phyloP scores from a whole-genome alignment of 2,797 vertebrate species.

The Gambelia wislizenii region DNA sequence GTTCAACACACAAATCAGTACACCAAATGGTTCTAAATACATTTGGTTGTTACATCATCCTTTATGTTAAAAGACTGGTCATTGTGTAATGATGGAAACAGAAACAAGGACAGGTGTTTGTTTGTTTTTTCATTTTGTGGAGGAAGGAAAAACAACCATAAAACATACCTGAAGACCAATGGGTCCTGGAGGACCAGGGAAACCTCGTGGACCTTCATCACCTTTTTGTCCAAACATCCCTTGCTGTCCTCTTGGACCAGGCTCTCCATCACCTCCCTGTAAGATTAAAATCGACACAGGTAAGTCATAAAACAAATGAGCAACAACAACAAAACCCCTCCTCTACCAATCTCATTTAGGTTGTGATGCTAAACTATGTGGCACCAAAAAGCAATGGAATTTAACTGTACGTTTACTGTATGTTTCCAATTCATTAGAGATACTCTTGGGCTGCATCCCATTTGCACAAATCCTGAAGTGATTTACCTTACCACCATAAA shows the following conservation, averaged over 20 bases:
- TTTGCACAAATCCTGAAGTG: neutral
- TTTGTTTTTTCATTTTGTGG: neutral
- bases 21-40: too few species aligned
- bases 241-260: constrained; percentile 96
- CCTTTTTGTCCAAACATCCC: constrained; percentile 99
- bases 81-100: constrained; percentile 12
- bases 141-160: neutral
- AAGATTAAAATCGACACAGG: constrained; percentile 21
- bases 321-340: too few species aligned
- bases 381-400: neutral
- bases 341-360: neutral
- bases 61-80: constrained; percentile 1
- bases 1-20: too few species aligned
- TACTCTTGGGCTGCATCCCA: neutral
- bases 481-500: neutral
- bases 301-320: neutral
- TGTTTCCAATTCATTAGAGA: neutral
- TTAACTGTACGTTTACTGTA: neutral
- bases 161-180: constrained; percentile 93
- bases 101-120: neutral
- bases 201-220: constrained; percentile 96
- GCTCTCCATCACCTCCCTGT: constrained; percentile 95
- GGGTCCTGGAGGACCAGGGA: constrained; percentile 96
- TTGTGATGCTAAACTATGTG: neutral
- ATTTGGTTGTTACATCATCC: too few species aligned